Evolutionary conservation across 1,140 invertebrate genomes (phyloP), one percentile per base, ranked within the genome.

Genomic region (Nylanderia fulva): DNA sequence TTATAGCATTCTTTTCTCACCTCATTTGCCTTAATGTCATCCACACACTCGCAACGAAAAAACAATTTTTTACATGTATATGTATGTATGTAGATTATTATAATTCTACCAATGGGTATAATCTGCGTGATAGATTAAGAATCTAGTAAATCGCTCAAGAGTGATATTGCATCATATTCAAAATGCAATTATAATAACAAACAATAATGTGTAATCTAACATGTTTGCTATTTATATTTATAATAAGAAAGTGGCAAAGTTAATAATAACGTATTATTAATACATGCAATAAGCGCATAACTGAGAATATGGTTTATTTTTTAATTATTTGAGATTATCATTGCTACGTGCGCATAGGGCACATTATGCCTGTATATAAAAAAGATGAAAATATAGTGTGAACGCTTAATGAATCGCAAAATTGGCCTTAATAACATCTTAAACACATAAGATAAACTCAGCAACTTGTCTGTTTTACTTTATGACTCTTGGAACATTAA

Each of bases 1-100:
- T 91, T 91, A 91, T 91, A 91, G 71, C 84, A 54, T 54, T 77
- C 58, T 79, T 79, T 85, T 71, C 74, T 54, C 80, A 87, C n/a
- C 56, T 76, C 48, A 56, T 56, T 39, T 27, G 29, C 29, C n/a
- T 4, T 3, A 33, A 33, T 33, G 29, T 33, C 29, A 42, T 1
- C 75, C 71, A 86, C 68, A 60, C 42, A 84, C 42, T 80, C 85
- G 36, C 74, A 79, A 45, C 21, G 21, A 54, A n/a, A n/a, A 39
- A 63, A 48, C 58, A 63, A 1, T n/a, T 6, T 1, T 3, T 33
- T 33, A 33, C 29, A 33, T 52, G 0, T n/a, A n/a, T n/a, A n/a
- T n/a, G n/a, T n/a, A n/a, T n/a, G n/a, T 52, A 2, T 5, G 18
- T 52, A n/a, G 4, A 52, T 52, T 52, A 52, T n/a, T 18, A 33